A percentile compares a stretch with the other conserved stretches of the same genome.
Conservation (phyloP, 1,140 invertebrate genomes). For the Rhynchophorus ferrugineus region DNA sequence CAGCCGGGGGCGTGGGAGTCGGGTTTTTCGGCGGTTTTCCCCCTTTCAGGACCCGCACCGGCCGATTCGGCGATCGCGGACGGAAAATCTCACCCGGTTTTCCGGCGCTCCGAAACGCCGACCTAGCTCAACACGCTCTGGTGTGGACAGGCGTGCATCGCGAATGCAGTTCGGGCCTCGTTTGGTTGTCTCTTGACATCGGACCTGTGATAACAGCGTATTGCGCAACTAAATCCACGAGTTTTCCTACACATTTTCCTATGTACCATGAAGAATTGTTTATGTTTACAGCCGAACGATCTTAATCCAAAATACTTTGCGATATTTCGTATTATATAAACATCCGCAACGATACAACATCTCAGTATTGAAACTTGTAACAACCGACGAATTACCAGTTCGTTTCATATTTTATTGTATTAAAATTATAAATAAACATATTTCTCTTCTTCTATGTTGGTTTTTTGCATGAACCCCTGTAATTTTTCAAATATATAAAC, state of each 20-base stretch:
- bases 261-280: neutral
- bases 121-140: constrained; percentile 41
- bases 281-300: too few relatives aligned
- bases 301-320: too few relatives aligned
- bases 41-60: neutral
- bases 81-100: constrained; percentile 10
- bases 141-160: constrained; percentile 35
- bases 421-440: too few relatives aligned
- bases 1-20: neutral
- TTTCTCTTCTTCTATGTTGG: too few relatives aligned
- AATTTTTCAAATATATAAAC: too few relatives aligned
- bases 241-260: neutral
- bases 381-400: too few relatives aligned
- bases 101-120: constrained; percentile 35
- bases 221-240: constrained; percentile 8
- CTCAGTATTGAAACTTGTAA: too few relatives aligned
- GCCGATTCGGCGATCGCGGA: constrained; percentile 4
- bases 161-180: constrained; percentile 31
- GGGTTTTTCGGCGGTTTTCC: neutral
- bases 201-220: constrained; percentile 18
- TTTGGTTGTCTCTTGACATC: constrained; percentile 29
- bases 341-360: too few relatives aligned
- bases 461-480: too few relatives aligned
- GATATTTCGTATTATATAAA: too few relatives aligned
- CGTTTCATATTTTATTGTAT: too few relatives aligned